Base-by-base conservation (phyloP, 2,888 invertebrate species). In the Helobdella robusta region DNA sequence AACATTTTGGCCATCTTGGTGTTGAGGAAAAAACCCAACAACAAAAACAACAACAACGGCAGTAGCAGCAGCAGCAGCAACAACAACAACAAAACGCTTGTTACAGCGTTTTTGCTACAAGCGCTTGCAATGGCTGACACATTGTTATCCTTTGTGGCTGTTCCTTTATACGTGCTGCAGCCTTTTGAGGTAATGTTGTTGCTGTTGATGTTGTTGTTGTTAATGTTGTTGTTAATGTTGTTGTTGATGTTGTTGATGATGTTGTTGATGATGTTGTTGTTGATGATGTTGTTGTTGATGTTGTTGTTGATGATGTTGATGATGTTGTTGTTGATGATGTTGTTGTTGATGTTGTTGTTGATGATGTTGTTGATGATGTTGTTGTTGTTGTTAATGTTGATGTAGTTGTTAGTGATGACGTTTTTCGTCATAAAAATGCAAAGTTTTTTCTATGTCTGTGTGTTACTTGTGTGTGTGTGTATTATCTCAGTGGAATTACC, bases 121-220 rank as follows among this genome's bases (percentile, higher is more conserved):
- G 68, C 70, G 8, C 62, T 73, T 52, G 70, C 73, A 23, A 68
- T 73, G 15, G 70, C 71, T 23, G 73, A 73, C 63, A 65, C 67
- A 44, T 61, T 73, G 18, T 68, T 73, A 2, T 68, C 73, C 4
- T 15, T 72, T 11, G 63, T 68, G 4, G 67, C 70, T 52, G 56
- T 73, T 15, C 70, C 72, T 2, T 68, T 73, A 20, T 70, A 70
- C 48, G 67, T 67, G 25, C 48, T 70, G 4, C 61, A 70, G 15
- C 44, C 67, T 18, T 32, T 56, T 6, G 5, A 28, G 56, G 56
- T 56, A 30, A 1, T n/a, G n/a, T n/a, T n/a, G n/a, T n/a, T n/a
- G n/a, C n/a, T n/a, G n/a, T n/a, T n/a, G n/a, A n/a, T n/a, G n/a
- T n/a, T n/a, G n/a, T n/a, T n/a, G n/a, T n/a, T n/a, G n/a, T n/a